phyloP scores from a whole-genome alignment of 2,113 vertebrate genomes.

The Sebastes schlegelii region DNA sequence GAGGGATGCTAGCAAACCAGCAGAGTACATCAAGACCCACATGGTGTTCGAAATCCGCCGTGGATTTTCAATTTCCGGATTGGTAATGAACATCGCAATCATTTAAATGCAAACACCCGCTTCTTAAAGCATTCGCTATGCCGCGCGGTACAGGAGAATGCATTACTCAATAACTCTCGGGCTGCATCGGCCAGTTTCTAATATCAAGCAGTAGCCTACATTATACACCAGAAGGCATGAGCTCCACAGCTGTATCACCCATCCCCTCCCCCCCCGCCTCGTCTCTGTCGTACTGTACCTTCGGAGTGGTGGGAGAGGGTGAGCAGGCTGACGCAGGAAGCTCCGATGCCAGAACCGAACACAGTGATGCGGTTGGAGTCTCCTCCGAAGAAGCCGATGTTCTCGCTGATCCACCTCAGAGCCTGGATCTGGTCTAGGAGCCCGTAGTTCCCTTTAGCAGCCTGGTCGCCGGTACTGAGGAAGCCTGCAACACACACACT shows the following conservation, averaged over 20 bases:
- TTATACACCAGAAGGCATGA: constrained; percentile 30
- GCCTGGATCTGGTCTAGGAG: constrained; percentile 99
- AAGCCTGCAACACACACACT: constrained; percentile 86
- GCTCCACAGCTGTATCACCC: constrained; percentile 33
- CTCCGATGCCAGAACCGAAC: constrained; percentile 97
- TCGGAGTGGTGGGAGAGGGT: constrained; percentile 99
- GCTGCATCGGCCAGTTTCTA: constrained; percentile 42
- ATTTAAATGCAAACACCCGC: constrained; percentile 68
- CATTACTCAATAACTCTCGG: constrained; percentile 54
- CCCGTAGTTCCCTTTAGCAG: constrained; percentile 98
- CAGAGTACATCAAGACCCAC: constrained; percentile 25
- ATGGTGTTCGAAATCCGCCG: constrained; percentile 31
- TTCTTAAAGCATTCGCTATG: constrained; percentile 39
- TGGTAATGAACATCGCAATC: constrained; percentile 27
- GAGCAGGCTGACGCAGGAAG: constrained; percentile 98
- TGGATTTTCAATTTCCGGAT: constrained; percentile 39
- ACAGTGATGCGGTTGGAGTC: constrained; percentile 97
- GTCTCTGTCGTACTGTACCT: constrained; percentile 82
- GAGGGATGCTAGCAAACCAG: constrained; percentile 6
- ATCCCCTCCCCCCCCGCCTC: constrained; percentile 1
- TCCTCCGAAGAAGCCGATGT: constrained; percentile 98
- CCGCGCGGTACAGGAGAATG: constrained; percentile 42
- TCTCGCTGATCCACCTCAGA: constrained; percentile 98
- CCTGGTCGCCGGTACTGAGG: constrained; percentile 98
- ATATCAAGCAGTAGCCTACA: constrained; percentile 49